Evolutionary conservation across 2,888 invertebrate species (phyloP).

Genomic region (Mythimna impura): DNA sequence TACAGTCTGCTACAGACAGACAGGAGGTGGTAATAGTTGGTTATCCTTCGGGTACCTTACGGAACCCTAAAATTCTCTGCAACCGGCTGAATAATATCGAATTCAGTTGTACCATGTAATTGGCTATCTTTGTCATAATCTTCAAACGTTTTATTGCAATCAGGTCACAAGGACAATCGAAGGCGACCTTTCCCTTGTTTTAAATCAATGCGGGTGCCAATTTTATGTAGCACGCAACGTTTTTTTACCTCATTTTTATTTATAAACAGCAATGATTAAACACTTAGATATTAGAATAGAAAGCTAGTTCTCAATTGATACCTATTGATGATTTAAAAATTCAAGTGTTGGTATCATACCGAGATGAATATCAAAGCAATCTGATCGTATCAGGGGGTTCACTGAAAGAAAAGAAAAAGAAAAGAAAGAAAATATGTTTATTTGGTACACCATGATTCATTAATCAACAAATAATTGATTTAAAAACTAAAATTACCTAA

Average conservation of each 20-base stretch:
- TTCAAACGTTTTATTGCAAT: slow-evolving; percentile 47
- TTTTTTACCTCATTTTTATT: not conserved
- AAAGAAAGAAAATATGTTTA: too few species aligned
- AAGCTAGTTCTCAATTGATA: not conserved
- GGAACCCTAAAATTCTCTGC: not conserved
- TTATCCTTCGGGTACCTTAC: not conserved
- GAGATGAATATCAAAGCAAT: too few species aligned
- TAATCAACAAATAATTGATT: too few species aligned
- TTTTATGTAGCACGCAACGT: slow-evolving; percentile 39
- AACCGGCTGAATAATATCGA: not conserved
- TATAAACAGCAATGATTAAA: not conserved
- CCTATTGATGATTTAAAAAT: not conserved
- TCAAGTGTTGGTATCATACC: not conserved
- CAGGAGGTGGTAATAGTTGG: too few species aligned
- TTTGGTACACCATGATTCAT: too few species aligned
- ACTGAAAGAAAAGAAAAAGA: too few species aligned
- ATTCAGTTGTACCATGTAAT: slow-evolving; percentile 19
- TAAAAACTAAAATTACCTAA: too few species aligned
- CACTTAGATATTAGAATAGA: not conserved
- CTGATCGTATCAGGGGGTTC: too few species aligned
- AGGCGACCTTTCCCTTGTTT: slow-evolving; percentile 37
- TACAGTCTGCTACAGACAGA: too few species aligned
- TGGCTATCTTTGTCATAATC: slow-evolving; percentile 50
- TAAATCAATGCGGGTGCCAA: slow-evolving; percentile 51
- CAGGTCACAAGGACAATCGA: slow-evolving; percentile 54